Percentiles rank a stretch among this genome's conserved stretches.
Conservation (phyloP, 2,888 invertebrate genomes). For the Dicyrtomina minuta region DNA sequence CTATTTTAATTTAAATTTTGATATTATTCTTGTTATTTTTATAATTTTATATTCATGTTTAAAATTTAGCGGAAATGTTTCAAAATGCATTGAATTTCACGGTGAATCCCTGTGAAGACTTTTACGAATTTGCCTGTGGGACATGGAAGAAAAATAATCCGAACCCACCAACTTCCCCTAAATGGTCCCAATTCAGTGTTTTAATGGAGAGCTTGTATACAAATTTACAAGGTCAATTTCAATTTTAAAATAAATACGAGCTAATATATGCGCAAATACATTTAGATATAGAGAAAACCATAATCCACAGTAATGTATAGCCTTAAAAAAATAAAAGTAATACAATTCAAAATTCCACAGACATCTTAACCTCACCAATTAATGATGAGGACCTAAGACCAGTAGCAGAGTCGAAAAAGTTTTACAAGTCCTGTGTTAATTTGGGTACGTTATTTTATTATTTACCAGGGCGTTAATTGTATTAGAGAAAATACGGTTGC, state of each 20-base stretch:
- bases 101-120: conserved; percentile 48
- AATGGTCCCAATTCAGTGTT: conserved; percentile 7
- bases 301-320: too few species aligned
- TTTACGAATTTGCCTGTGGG: conserved; percentile 47
- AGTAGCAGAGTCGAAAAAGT: conserved; percentile 45
- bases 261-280: neutral
- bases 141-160: conserved; percentile 40
- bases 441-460: too few species aligned
- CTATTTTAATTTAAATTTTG: neutral
- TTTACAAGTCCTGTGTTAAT: conserved; percentile 44
- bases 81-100: conserved; percentile 39
- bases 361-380: conserved; percentile 39
- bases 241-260: neutral
- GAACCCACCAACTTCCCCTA: neutral
- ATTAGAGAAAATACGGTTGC: too few species aligned
- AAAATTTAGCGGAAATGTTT: neutral
- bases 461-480: too few species aligned
- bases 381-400: conserved; percentile 36
- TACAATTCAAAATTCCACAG: conserved; percentile 1
- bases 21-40: neutral
- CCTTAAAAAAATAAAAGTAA: neutral
- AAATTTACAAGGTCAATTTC: neutral
- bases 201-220: neutral
- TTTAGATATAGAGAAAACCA: too few species aligned
- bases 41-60: neutral